Evolutionary conservation across 2,113 vertebrate genomes (phyloP), one percentile per base, ranked within the genome.

Genomic region (Lasiurus cinereus): DNA sequence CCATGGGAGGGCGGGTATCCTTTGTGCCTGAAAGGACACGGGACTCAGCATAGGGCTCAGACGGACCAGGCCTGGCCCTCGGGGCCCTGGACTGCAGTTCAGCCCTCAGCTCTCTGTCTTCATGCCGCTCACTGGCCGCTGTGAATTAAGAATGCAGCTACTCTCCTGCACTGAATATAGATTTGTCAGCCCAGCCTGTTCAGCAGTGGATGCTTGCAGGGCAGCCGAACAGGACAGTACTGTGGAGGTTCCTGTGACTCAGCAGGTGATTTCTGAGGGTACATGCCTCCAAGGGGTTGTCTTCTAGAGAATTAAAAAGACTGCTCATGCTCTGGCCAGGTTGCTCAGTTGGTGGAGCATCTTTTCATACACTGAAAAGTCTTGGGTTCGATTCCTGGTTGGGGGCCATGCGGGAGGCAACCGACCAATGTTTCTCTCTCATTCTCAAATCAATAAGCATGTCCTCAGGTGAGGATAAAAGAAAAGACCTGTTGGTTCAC

Each of bases 1-100:
- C 29, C 74, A 19, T 3, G 8, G 54, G 56, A 1, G 2, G 36
- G 9, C 1, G 24, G 33, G 9, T 1, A 6, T 7, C 27, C 15
- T 19, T 46, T 27, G 0, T 36, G 77, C 13, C 21, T 39, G 52
- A 22, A 59, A 80, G 52, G 52, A 33, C 21, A 2, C 2, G 1
- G 76, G n/a, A 8, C 21, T 18, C 50, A 4, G n/a, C n/a, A 1
- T 21, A 6, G 31, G 31, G n/a, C 76, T 22, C 1, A 6, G 31
- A 12, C 0, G 7, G n/a, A 36, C 7, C 11, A 15, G 77, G 50
- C 50, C 52, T 14, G 77, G 22, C 21, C 73, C 48, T 4, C 4
- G 8, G 73, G 73, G 46, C 43, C 73, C 46, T 3, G 67, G 67
- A 1, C 67, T 33, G 31, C 67, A 21, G 67, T 9, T 19, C n/a